Conservation (phyloP, 2,888 invertebrate species). For the Creontiades dilutus region DNA sequence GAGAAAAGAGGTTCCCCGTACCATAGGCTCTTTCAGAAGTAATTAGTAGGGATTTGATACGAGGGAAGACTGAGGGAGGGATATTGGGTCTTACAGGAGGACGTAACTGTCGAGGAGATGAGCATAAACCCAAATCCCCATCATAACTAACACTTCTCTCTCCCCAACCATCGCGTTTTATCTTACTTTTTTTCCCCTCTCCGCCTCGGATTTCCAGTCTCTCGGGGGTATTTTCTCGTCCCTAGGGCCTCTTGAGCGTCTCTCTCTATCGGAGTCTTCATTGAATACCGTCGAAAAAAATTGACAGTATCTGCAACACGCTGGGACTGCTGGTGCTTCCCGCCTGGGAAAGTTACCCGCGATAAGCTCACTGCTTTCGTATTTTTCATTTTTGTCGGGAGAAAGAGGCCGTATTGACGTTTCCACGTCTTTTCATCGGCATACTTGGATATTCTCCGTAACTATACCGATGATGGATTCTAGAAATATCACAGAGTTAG, state of each 20-base stretch:
- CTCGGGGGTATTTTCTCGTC: conserved; percentile 22
- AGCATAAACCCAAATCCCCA: conserved; percentile 21
- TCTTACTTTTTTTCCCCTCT: neutral
- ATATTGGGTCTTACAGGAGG: conserved; percentile 15
- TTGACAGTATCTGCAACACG: conserved; percentile 20
- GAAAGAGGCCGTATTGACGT: no score
- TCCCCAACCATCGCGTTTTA: conserved; percentile 19
- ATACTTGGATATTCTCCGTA: no score
- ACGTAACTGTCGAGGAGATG: conserved; percentile 3
- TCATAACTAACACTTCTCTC: conserved; percentile 35
- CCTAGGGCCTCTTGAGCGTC: conserved; percentile 51
- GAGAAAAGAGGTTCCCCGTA: no score
- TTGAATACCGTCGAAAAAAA: conserved; percentile 23
- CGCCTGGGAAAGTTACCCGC: neutral
- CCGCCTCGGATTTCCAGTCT: neutral
- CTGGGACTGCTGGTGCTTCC: neutral
- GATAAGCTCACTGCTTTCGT: neutral
- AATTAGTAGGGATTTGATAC: conserved; percentile 34
- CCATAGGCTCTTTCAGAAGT: neutral
- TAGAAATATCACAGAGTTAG: no score
- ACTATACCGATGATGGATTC: no score
- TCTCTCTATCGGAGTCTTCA: neutral
- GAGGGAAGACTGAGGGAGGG: neutral
- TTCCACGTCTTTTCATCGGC: no score
- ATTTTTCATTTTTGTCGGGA: no score